A percentile compares a stretch with the other conserved stretches of the same genome.
Evolutionary conservation across 2,113 vertebrate genomes (phyloP).

Genomic region (Drymodes brunneopygia): DNA sequence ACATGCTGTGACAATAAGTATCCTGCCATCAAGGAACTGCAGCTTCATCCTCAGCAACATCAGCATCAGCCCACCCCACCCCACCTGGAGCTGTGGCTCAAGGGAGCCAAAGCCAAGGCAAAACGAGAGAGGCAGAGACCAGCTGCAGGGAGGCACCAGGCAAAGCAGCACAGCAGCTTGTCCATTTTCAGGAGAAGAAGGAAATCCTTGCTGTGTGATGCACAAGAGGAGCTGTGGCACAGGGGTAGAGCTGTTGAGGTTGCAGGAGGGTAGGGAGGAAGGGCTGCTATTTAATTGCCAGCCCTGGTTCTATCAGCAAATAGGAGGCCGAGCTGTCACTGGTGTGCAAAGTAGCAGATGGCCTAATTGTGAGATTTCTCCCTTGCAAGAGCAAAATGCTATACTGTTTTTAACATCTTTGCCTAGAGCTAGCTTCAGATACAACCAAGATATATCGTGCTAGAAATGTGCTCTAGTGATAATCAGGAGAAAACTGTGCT

Average conservation of each 20-base stretch:
- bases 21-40: not conserved
- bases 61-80: not conserved
- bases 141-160: rapidly evolving
- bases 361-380: slow-evolving; percentile 45
- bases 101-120: not conserved
- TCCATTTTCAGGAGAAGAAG: not conserved
- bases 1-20: not conserved
- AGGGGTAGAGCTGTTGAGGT: not conserved
- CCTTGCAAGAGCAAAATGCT: slow-evolving; percentile 32
- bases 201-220: not conserved
- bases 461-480: slow-evolving; percentile 19
- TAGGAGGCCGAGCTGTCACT: not conserved
- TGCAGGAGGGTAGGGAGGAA: not conserved
- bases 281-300: not conserved
- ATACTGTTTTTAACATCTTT: slow-evolving; percentile 35
- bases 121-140: not conserved
- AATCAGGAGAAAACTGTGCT: slow-evolving; percentile 31
- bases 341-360: slow-evolving; percentile 51
- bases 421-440: slow-evolving; percentile 26
- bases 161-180: not conserved
- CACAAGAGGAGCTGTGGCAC: not conserved
- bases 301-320: slow-evolving; percentile 4
- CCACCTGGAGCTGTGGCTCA: not conserved
- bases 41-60: not conserved
- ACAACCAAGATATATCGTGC: not conserved